Evolutionary conservation across 1,140 invertebrate species (phyloP).

Genomic region (Delia radicum): DNA sequence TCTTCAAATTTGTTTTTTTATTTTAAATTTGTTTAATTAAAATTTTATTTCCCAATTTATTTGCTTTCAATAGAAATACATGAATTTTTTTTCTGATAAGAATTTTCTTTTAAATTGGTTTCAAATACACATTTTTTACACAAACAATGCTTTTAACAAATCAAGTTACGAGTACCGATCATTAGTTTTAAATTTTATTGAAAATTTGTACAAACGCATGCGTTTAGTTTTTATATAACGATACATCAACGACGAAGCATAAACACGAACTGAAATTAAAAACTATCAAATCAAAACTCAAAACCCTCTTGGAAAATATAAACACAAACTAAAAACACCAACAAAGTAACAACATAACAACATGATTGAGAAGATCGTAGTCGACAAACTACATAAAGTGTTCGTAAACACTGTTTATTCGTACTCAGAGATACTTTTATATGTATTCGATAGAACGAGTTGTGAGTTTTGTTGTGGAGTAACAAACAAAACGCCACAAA

Average conservation of each 20-base stretch:
- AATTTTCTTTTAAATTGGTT: neutral
- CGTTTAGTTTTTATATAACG: neutral
- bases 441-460: slow-evolving; percentile 15
- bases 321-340: neutral
- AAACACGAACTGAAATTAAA: slow-evolving; percentile 20
- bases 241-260: slow-evolving; percentile 7
- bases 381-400: neutral
- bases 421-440: neutral
- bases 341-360: neutral
- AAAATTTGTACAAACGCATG: neutral
- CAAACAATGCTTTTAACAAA: neutral
- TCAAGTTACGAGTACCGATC: neutral
- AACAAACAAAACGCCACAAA: neutral
- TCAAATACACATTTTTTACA: neutral
- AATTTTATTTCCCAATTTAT: neutral
- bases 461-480: neutral
- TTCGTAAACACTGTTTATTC: neutral
- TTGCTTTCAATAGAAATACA: neutral
- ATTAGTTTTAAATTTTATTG: neutral
- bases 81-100: neutral
- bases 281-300: neutral
- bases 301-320: neutral
- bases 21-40: neutral
- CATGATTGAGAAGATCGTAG: slow-evolving; percentile 7
- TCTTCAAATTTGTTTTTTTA: neutral